Base-by-base conservation (phyloP, 2,113 vertebrate genomes). In the Pangasianodon hypophthalmus region DNA sequence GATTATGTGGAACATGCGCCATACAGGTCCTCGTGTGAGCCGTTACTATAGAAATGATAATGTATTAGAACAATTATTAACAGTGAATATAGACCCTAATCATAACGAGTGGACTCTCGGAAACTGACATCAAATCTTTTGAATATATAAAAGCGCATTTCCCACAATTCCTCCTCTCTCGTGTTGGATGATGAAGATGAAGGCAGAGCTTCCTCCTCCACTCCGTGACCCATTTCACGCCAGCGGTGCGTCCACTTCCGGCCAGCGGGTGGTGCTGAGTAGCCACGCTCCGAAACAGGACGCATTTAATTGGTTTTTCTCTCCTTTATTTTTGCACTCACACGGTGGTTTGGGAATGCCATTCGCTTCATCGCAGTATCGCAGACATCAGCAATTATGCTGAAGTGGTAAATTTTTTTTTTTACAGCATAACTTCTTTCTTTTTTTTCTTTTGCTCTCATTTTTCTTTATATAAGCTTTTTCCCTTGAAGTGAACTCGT, bases 371-470 rank as follows among this genome's bases (percentile, higher is more conserved):
- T 94, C 89, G 90, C 92, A 91, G 92, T 95, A 94, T 95, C 90
- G 60, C 93, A 92, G 92, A 92, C 92, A 95, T 95, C 95, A 95
- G 94, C 93, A 95, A 94, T 95, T 95, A 95, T 94, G 94, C 94
- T 92, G 92, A 93, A 93, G 84, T 90, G 85, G 93, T 93, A 94
- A 92, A 92, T 92, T 94, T 64, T 92, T 92, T 94, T 69, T 92
- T 87, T 69, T 52, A 52, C 82, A 62, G 83, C 91, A 67, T 37
- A 89, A 85, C 75, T 87, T 88, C 90, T 58, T 77, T n/a, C 54
- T 10, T 86, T 64, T 79, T 37, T 58, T 88, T 60, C 29, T 87
- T 87, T 79, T 90, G 91, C 87, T 41, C 91, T 85, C 60, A 87
- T 77, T 69, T 91, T 91, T 87, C 91, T 91, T 92, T 92, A 82